phyloP scores from a whole-genome alignment of 2,113 vertebrate species.

The Channa maculata region DNA sequence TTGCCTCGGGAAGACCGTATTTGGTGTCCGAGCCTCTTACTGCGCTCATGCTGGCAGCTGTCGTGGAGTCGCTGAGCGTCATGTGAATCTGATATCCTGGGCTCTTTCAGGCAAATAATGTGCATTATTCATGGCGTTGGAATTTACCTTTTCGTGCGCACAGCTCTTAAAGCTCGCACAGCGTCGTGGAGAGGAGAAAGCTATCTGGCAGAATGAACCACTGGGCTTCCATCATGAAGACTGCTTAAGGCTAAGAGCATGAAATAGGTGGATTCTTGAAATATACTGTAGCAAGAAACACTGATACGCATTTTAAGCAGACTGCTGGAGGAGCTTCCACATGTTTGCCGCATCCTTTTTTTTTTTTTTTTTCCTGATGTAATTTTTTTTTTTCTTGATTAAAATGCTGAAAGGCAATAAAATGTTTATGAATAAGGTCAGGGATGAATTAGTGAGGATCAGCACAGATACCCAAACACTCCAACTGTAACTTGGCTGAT shows the following conservation, averaged over 20 bases:
- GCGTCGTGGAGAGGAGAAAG: conserved; percentile 44
- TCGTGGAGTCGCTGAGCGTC: conserved; percentile 53
- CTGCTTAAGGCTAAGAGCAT: conserved; percentile 63
- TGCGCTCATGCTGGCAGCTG: conserved; percentile 38
- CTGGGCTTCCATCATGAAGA: conserved; percentile 51
- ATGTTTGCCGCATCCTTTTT: conserved; percentile 12
- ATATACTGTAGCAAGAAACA: conserved; percentile 36
- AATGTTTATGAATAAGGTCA: conserved; percentile 62
- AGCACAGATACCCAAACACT: conserved; percentile 13
- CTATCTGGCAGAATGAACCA: conserved; percentile 46
- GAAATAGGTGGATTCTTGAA: conserved; percentile 62
- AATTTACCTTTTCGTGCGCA: conserved; percentile 69
- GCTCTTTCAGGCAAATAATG: conserved; percentile 60
- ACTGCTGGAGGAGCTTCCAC: conserved; percentile 43
- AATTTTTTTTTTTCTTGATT: conserved; percentile 40
- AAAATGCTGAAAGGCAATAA: conserved; percentile 55
- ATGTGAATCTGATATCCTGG: conserved; percentile 52
- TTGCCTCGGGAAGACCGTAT: conserved; percentile 48
- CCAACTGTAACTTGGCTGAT: conserved; percentile 22
- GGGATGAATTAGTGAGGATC: conserved; percentile 52
- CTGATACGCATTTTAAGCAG: conserved; percentile 65
- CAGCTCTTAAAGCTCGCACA: conserved; percentile 50
- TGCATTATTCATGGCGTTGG: conserved; percentile 78
- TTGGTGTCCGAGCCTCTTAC: conserved; percentile 13
- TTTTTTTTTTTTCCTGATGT: conserved; percentile 17